phyloP scores from a whole-genome alignment of 2,797 vertebrate genomes.

The Fundulus diaphanus region DNA sequence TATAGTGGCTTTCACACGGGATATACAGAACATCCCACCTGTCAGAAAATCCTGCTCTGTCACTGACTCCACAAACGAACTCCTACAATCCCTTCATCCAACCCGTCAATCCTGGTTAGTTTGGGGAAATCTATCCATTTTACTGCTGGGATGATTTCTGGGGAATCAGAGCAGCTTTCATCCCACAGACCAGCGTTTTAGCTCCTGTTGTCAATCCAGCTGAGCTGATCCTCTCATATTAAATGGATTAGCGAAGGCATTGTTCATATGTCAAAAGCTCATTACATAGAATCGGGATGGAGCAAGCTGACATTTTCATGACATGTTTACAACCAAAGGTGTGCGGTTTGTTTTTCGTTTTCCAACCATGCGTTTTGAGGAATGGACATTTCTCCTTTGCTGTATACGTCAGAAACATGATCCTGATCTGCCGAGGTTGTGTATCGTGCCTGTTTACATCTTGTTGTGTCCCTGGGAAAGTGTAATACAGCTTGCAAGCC shows the following conservation, averaged over 20 bases:
- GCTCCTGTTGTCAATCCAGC: constrained; percentile 65
- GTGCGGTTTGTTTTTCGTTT: neutral
- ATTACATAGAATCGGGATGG: constrained; percentile 46
- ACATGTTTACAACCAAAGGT: neutral
- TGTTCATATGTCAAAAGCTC: constrained; percentile 58
- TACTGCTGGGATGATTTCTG: constrained; percentile 58
- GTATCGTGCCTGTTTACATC: constrained; percentile 33
- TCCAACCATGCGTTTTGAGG: neutral
- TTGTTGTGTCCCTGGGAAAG: constrained; percentile 74
- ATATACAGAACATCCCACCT: constrained; percentile 59
- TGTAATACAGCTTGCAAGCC: constrained; percentile 57
- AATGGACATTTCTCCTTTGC: neutral
- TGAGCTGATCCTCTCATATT: constrained; percentile 72
- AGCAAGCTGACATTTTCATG: constrained; percentile 26
- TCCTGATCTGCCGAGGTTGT: constrained; percentile 39
- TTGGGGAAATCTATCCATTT: constrained; percentile 62
- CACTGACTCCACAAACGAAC: constrained; percentile 33
- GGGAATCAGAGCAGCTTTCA: constrained; percentile 63
- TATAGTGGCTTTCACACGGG: constrained; percentile 43
- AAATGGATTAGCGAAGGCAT: constrained; percentile 72
- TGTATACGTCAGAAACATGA: constrained; percentile 35
- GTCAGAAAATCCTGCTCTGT: constrained; percentile 57
- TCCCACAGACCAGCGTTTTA: constrained; percentile 66
- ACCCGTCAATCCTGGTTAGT: constrained; percentile 51
- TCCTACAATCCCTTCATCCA: constrained; percentile 17